Percentiles rank a stretch among this genome's conserved stretches.
phyloP scores from a whole-genome alignment of 1,140 invertebrate species.

The Panagrolaimus sp. region DNA sequence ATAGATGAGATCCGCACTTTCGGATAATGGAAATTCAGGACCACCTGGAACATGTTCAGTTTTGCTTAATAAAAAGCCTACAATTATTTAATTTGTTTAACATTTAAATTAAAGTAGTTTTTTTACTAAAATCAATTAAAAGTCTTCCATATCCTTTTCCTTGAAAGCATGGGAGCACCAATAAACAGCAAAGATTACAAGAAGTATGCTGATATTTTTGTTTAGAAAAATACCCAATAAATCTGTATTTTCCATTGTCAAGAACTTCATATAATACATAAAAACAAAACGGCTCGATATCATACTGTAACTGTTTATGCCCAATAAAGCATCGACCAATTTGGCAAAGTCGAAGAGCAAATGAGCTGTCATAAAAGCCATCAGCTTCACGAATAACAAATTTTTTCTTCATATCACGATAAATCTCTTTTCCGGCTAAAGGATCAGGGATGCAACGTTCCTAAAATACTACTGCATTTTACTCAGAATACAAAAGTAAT shows the following conservation, averaged over 20 bases:
- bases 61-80: slow-evolving; percentile 7
- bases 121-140: slow-evolving; percentile 8
- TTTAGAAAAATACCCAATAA: slow-evolving; percentile 7
- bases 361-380: background rate
- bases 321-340: background rate
- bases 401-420: background rate
- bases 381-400: background rate
- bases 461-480: background rate
- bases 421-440: background rate
- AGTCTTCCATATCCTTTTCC: background rate
- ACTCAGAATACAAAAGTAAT: too few relatives aligned
- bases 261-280: background rate
- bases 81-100: background rate
- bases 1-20: background rate
- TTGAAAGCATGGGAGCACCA: background rate
- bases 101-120: background rate
- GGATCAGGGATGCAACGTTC: background rate
- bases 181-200: background rate
- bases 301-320: background rate
- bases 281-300: slow-evolving; percentile 1
- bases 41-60: background rate
- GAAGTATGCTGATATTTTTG: background rate
- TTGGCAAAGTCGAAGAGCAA: background rate
- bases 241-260: background rate
- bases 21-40: background rate